Evolutionary conservation across 2,113 vertebrate genomes (phyloP).

Genomic region (Lepus europaeus): DNA sequence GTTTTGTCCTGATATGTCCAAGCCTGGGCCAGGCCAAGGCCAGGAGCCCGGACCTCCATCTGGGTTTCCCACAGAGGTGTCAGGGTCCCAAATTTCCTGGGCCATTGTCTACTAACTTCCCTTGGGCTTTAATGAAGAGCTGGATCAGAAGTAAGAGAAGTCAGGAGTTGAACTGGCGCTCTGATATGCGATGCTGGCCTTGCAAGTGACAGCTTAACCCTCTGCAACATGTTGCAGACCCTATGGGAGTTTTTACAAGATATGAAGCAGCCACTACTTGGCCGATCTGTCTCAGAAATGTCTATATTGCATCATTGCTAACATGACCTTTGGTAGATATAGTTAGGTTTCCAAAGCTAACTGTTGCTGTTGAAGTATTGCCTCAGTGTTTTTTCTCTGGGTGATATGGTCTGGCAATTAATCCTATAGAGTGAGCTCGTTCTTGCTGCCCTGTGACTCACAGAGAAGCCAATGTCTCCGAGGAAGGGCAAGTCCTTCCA

Average conservation of each 20-base stretch:
- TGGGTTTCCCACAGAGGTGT: no score
- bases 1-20: no score
- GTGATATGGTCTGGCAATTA: background rate
- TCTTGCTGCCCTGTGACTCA: background rate
- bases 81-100: no score
- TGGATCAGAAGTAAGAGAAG: no score
- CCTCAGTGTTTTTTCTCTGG: background rate
- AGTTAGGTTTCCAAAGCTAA: background rate
- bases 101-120: no score
- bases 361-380: background rate
- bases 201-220: no score
- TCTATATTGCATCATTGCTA: no score
- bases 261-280: background rate
- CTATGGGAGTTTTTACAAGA: background rate
- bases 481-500: background rate
- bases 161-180: no score
- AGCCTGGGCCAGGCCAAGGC: no score
- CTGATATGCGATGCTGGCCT: no score
- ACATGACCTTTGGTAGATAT: background rate
- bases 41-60: no score
- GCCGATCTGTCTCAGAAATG: background rate
- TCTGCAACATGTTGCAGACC: background rate
- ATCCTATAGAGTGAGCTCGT: background rate
- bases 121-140: no score
- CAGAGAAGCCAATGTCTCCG: background rate